A percentile compares a stretch with the other conserved stretches of the same genome.
These are phyloP conservation scores for Pseudorhiza aurosa DNA, from an alignment of 30 jellyfish, hydroid and myxozoan species.

Conservation along the genomic window DNA sequence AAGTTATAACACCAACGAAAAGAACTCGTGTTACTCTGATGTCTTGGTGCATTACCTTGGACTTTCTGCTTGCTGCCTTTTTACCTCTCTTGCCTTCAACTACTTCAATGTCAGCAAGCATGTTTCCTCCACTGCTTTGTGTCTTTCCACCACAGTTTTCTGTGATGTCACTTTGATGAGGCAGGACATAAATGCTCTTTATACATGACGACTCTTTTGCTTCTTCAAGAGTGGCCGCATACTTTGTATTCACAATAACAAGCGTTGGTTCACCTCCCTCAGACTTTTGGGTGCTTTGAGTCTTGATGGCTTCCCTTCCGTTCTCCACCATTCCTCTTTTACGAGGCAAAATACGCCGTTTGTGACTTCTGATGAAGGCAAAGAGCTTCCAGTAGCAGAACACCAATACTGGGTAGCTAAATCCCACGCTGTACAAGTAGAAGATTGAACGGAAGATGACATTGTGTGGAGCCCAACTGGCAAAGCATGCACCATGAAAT, in stretches of 20 bases:
- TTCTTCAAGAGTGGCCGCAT: too few species aligned
- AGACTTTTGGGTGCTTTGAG: too few species aligned
- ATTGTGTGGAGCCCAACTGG: slow-evolving; percentile 70
- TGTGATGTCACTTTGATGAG: background rate
- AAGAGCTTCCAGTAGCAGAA: slow-evolving; percentile 49
- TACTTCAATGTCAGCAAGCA: background rate
- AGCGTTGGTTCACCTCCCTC: too few species aligned
- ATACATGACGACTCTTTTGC: too few species aligned
- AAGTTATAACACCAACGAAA: slow-evolving; percentile 60
- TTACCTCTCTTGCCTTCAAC: background rate
- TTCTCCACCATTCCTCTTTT: background rate
- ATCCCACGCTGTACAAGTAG: slow-evolving; percentile 44
- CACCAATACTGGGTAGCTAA: slow-evolving; percentile 50
- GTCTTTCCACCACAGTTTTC: background rate
- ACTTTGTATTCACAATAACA: too few species aligned
- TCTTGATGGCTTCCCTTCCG: background rate
- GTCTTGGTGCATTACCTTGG: slow-evolving; percentile 24
- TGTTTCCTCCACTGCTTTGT: background rate
- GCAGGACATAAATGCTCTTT: background rate
- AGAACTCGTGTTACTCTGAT: slow-evolving; percentile 60
- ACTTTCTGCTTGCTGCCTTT: background rate
- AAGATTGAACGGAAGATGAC: slow-evolving; percentile 60
- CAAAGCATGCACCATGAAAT: slow-evolving; percentile 82
- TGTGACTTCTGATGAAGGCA: slow-evolving; percentile 43
- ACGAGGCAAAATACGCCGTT: background rate